Percentiles rank a stretch among this genome's conserved stretches.
Conservation (phyloP, 2,888 invertebrate genomes). For the Magallana nippona region DNA sequence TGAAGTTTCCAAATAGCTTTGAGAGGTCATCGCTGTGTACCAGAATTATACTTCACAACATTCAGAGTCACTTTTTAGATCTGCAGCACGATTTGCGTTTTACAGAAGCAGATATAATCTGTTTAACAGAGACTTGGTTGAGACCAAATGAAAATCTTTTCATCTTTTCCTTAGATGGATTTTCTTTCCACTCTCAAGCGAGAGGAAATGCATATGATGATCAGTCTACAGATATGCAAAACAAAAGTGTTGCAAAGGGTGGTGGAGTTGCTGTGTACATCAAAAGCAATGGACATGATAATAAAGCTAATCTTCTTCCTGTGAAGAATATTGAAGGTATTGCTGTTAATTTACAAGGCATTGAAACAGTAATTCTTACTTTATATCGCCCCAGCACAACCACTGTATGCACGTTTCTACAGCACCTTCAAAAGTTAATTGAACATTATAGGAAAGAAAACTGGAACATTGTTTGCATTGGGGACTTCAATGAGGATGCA, state of each 20-base stretch:
- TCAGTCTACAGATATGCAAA: neutral
- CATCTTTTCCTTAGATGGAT: no score
- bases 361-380: neutral
- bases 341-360: neutral
- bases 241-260: neutral
- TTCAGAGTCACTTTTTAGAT: no score
- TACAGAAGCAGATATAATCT: neutral
- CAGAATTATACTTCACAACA: no score
- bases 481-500: conserved; percentile 39
- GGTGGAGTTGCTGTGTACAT: neutral
- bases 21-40: no score
- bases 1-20: neutral
- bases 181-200: neutral
- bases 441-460: conserved; percentile 18
- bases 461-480: conserved; percentile 10
- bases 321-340: neutral
- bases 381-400: neutral
- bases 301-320: neutral
- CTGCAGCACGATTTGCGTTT: neutral
- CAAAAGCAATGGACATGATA: neutral
- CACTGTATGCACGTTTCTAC: neutral
- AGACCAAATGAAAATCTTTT: no score
- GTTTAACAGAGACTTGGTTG: conserved; percentile 36
- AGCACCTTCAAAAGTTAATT: neutral
- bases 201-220: neutral